A percentile compares a stretch with the other conserved stretches of the same genome.
Conservation (phyloP, 2,113 vertebrate genomes). For the Cyanoramphus novaezelandiae region DNA sequence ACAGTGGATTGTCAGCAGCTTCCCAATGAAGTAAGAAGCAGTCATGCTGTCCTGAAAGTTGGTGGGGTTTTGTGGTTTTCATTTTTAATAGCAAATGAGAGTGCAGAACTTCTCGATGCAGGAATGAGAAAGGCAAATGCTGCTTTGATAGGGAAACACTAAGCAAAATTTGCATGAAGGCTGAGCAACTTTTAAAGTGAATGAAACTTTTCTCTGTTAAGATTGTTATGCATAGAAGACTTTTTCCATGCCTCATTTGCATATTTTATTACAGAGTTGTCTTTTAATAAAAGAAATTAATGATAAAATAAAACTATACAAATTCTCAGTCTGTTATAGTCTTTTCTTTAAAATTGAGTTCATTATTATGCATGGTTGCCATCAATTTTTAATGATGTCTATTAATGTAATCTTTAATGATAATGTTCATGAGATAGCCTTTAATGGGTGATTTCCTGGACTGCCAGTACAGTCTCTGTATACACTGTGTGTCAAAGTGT, state of each 20-base stretch:
- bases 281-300: neutral
- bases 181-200: neutral
- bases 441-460: neutral
- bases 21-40: neutral
- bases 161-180: neutral
- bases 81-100: neutral
- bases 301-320: neutral
- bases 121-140: neutral
- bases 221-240: neutral
- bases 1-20: neutral
- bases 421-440: neutral
- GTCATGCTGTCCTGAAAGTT: neutral
- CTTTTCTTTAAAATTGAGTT: neutral
- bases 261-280: neutral
- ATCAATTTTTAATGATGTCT: neutral
- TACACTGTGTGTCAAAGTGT: neutral
- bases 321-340: neutral
- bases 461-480: neutral
- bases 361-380: neutral
- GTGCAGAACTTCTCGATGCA: neutral
- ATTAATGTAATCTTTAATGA: neutral
- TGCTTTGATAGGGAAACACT: neutral
- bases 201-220: neutral
- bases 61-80: fast-evolving
- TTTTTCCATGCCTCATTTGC: neutral